Conservation (phyloP, 2,888 invertebrate genomes). For the Heliconius sara region DNA sequence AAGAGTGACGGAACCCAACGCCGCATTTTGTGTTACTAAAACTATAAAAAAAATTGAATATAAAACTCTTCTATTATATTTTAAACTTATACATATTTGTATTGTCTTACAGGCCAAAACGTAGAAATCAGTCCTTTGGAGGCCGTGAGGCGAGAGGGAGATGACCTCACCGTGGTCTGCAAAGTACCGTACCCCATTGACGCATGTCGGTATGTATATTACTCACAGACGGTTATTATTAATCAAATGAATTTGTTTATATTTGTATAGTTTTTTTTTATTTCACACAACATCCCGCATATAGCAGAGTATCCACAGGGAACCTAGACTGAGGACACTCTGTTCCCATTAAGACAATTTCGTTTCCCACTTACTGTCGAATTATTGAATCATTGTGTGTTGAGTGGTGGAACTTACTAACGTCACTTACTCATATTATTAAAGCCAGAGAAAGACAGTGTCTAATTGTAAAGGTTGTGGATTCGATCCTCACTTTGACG, state of each 20-base stretch:
- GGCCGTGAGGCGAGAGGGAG: slow-evolving; percentile 82
- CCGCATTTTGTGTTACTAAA: not conserved
- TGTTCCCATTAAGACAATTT: not conserved
- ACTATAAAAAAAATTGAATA: not conserved
- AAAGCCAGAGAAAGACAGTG: too few species aligned
- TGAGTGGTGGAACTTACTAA: too few species aligned
- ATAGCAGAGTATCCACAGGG: not conserved
- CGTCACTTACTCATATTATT: too few species aligned
- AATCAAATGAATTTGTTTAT: too few species aligned
- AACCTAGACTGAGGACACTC: not conserved
- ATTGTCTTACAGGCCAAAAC: slow-evolving; percentile 66
- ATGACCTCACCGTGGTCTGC: slow-evolving; percentile 84
- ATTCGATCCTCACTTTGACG: too few species aligned
- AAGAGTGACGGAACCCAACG: not conserved
- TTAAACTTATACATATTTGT: not conserved
- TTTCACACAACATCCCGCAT: too few species aligned
- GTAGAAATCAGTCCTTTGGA: slow-evolving; percentile 82
- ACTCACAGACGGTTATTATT: too few species aligned
- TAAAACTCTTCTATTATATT: too few species aligned
- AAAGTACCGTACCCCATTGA: slow-evolving; percentile 83
- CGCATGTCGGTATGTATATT: slow-evolving; percentile 81
- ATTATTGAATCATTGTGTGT: too few species aligned
- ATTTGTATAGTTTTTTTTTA: too few species aligned
- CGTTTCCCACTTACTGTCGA: too few species aligned
- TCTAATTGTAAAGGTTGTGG: too few species aligned